Percentiles rank a stretch among this genome's conserved stretches.
Evolutionary conservation across 2,797 vertebrate genomes (phyloP).

Genomic region (Mormyrops boulengeri): DNA sequence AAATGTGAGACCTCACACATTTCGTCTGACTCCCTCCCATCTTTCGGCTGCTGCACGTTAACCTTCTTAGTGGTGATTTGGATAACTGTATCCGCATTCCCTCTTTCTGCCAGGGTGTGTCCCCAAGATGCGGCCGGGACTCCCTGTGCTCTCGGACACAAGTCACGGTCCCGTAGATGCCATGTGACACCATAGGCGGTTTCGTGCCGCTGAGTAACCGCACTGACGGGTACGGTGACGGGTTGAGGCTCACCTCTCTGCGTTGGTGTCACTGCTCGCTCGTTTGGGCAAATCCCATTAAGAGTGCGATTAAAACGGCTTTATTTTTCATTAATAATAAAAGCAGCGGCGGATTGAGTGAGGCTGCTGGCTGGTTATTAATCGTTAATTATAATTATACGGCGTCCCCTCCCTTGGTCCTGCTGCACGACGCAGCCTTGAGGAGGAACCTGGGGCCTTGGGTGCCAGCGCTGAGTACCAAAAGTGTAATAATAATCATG

Average conservation of each 20-base stretch:
- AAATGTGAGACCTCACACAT: not conserved
- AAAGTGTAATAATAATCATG: not conserved
- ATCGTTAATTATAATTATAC: not conserved
- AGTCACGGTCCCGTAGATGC: not conserved
- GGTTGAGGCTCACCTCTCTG: not conserved
- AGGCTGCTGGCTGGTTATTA: not conserved
- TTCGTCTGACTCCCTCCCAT: not conserved
- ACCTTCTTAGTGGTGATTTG: not conserved
- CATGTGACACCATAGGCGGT: not conserved
- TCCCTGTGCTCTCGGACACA: not conserved
- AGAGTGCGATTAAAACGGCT: not conserved
- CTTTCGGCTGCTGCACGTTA: not conserved
- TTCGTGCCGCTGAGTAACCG: not conserved
- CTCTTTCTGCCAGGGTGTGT: not conserved
- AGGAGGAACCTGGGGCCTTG: not conserved
- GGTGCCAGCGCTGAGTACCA: not conserved
- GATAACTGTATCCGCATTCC: not conserved
- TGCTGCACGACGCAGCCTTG: not conserved
- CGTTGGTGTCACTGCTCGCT: not conserved
- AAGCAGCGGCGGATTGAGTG: not conserved
- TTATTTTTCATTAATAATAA: not conserved
- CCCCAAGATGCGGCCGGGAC: not conserved
- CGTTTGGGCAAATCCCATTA: not conserved
- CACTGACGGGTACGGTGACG: not conserved
- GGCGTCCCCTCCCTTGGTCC: not conserved